These are phyloP conservation scores for Falco berigora DNA, from an alignment of 2,797 vertebrate species.

Conservation along the genomic window DNA sequence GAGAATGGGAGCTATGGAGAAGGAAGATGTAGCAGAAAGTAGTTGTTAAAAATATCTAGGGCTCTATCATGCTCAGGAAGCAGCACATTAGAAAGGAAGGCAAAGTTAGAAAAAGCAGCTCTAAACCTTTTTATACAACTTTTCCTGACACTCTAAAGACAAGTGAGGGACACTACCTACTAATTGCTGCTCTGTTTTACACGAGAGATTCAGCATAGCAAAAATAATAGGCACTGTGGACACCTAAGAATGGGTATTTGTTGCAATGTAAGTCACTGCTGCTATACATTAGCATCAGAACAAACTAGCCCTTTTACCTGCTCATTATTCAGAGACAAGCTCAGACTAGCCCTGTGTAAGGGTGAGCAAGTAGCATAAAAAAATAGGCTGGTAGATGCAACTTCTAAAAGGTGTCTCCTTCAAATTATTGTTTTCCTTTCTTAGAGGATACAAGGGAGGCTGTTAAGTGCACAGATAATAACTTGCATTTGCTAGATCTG, in stretches of 20 bases:
- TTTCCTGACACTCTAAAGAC: not conserved
- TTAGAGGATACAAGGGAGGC: rapidly evolving
- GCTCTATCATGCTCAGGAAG: not conserved
- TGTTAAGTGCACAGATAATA: not conserved
- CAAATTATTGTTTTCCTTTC: not conserved
- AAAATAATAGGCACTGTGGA: not conserved
- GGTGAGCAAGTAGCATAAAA: not conserved
- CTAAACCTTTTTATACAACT: not conserved
- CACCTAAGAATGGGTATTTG: not conserved
- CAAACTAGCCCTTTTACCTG: not conserved
- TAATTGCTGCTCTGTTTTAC: not conserved
- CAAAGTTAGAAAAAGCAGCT: not conserved
- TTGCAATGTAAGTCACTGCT: not conserved
- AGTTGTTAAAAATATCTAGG: not conserved
- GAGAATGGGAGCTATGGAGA: not conserved
- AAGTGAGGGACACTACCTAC: not conserved
- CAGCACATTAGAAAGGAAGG: not conserved
- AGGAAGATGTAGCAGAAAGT: not conserved
- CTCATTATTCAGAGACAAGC: not conserved
- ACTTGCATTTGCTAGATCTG: not conserved
- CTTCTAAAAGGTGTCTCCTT: not conserved
- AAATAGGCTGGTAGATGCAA: not conserved
- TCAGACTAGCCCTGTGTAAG: not conserved
- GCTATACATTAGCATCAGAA: not conserved
- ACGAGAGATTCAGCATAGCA: not conserved